phyloP scores from a whole-genome alignment of 2,113 vertebrate species.

The Leucopternis melanops region DNA sequence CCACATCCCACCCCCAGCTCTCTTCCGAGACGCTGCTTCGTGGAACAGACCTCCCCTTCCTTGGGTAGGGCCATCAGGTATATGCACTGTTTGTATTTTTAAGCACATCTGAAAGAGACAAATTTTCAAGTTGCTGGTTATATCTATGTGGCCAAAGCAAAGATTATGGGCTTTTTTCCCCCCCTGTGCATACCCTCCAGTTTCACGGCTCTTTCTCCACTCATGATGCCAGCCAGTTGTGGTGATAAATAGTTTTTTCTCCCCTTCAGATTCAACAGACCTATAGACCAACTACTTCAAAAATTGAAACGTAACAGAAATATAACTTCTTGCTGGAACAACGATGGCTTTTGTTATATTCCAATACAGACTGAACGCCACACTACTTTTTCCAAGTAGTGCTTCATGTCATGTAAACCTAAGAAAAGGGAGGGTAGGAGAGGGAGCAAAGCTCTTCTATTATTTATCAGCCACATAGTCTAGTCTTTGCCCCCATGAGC shows the following conservation, averaged over 20 bases:
- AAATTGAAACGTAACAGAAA: background rate
- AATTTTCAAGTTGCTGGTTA: background rate
- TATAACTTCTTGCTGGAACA: background rate
- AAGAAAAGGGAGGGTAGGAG: background rate
- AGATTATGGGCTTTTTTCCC: background rate
- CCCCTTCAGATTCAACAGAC: background rate
- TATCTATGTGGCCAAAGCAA: background rate
- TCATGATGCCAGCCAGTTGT: background rate
- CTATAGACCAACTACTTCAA: background rate
- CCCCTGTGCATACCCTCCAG: fast-evolving
- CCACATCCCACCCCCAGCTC: background rate
- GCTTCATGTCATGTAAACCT: background rate
- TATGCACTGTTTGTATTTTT: fast-evolving
- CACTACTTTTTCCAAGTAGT: background rate
- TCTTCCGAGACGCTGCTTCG: fast-evolving
- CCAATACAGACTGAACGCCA: background rate
- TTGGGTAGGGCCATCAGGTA: background rate
- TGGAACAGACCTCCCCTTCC: background rate
- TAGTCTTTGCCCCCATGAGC: background rate
- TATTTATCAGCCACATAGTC: slow-evolving; percentile 17
- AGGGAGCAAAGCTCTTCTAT: background rate
- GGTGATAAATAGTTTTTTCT: background rate
- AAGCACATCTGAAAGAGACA: background rate
- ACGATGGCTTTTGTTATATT: background rate
- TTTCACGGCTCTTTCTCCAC: background rate